Conservation (phyloP, 1,140 invertebrate genomes). For the Cardiocondyla obscurior region DNA sequence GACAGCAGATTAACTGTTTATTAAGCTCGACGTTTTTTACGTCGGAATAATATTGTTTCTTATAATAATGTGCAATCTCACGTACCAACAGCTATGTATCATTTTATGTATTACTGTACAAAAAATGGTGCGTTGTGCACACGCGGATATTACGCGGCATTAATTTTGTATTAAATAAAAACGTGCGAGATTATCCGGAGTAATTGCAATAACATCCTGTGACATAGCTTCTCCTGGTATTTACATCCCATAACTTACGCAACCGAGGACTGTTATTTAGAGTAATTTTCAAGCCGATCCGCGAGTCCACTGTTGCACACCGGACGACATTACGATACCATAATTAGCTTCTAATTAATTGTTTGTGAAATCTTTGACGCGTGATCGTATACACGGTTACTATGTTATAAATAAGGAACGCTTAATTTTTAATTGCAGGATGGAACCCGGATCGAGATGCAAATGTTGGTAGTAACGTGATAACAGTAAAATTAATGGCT, state of each 20-base stretch:
- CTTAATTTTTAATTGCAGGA: not conserved
- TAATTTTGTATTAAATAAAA: constrained; percentile 14
- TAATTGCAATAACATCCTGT: constrained; percentile 15
- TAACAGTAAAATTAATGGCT: not conserved
- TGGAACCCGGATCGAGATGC: not conserved
- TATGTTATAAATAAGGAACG: not conserved
- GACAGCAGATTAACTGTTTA: not conserved
- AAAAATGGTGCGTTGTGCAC: not conserved
- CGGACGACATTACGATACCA: constrained; percentile 14
- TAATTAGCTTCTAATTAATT: constrained; percentile 58
- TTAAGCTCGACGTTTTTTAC: not conserved
- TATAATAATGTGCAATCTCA: not conserved
- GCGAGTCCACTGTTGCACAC: not conserved
- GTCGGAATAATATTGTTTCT: not conserved
- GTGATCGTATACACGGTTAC: not conserved
- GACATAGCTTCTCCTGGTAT: not conserved
- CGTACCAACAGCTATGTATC: not conserved
- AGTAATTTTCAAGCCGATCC: not conserved
- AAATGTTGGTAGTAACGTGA: not conserved
- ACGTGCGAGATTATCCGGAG: not conserved
- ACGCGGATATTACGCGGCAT: not conserved
- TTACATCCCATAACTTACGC: not conserved
- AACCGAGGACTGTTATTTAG: constrained; percentile 8
- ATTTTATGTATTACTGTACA: constrained; percentile 17
- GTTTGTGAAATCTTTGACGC: not conserved